phyloP scores from a whole-genome alignment of 2,888 invertebrate species.

The Scotopteryx bipunctaria region DNA sequence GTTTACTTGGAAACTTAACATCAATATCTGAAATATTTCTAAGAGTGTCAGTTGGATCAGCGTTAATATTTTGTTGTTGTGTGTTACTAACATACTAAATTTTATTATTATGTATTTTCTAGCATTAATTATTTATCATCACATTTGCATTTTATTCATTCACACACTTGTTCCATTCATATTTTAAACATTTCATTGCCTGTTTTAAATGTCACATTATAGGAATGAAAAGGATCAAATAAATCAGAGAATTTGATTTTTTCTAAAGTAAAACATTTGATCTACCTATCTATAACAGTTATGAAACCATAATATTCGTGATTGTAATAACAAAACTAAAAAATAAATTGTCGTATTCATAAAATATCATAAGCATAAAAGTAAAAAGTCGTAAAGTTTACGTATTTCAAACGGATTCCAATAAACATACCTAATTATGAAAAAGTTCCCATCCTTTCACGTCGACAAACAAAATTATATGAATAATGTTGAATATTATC shows the following conservation, averaged over 20 bases:
- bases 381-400: slow-evolving; percentile 4
- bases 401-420: slow-evolving; percentile 36
- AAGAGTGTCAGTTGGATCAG: slow-evolving; percentile 32
- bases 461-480: slow-evolving; percentile 52
- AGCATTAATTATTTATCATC: slow-evolving; percentile 45
- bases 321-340: not conserved
- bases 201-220: slow-evolving; percentile 13
- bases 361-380: not conserved
- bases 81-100: slow-evolving; percentile 24
- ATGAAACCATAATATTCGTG: not conserved
- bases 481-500: slow-evolving; percentile 64
- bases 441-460: slow-evolving; percentile 48
- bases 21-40: not conserved
- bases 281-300: too few relatives aligned
- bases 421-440: slow-evolving; percentile 32
- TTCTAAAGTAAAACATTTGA: too few relatives aligned
- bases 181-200: slow-evolving; percentile 35
- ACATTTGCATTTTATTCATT: slow-evolving; percentile 51
- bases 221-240: slow-evolving; percentile 18
- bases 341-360: not conserved
- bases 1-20: not conserved
- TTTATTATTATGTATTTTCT: slow-evolving; percentile 32
- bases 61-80: slow-evolving; percentile 25
- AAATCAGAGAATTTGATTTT: not conserved
- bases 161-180: slow-evolving; percentile 39